Evolutionary conservation across 2,797 vertebrate genomes (phyloP), one percentile per base, ranked within the genome.

Genomic region (Oreochromis grahami): DNA sequence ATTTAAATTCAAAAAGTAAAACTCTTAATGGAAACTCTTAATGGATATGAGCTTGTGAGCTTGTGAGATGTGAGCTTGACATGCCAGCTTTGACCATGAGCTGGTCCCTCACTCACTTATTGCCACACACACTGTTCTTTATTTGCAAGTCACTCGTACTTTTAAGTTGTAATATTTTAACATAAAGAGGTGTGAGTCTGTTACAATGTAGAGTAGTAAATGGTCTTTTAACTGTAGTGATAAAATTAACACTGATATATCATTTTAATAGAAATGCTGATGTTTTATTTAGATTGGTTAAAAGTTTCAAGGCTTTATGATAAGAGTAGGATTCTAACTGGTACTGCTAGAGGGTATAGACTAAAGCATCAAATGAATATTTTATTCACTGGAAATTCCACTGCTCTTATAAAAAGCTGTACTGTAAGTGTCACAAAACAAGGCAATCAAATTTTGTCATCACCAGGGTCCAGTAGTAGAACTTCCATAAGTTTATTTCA

Each of bases 331-430:
- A 78, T 82, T 92, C 52, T 79, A 85, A 93, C 81, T 81, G 88
- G 86, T 90, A 91, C 91, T 19, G 24, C 21, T 91, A 90, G 85
- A 92, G 85, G 91, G 93, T 90, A 81, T 79, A 88, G 86, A 88
- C 85, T 82, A 90, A 90, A 91, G 79, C 60, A 43, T 82, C 60
- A 3, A 10, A 45, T 10, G 5, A 76, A 53, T 56, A 43, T 68
- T 74, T 82, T 7, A 58, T 83, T 83, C 29, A 34, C 24, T 79
- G 51, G 68, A 72, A 72, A 72, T 17, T 26, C 41, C 21, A 45
- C 3, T 45, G 41, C 24, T 32, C 41, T 72, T 45, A 7, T 72
- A 45, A 45, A 45, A 72, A 48, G 3, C 68, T 48, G 21, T 38
- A 19, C 24, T 29, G 68, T 72, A 29, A 72, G 65, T 70, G 65